A percentile compares a stretch with the other conserved stretches of the same genome.
phyloP scores from a whole-genome alignment of 2,113 vertebrate genomes.

The Paralichthys olivaceus region DNA sequence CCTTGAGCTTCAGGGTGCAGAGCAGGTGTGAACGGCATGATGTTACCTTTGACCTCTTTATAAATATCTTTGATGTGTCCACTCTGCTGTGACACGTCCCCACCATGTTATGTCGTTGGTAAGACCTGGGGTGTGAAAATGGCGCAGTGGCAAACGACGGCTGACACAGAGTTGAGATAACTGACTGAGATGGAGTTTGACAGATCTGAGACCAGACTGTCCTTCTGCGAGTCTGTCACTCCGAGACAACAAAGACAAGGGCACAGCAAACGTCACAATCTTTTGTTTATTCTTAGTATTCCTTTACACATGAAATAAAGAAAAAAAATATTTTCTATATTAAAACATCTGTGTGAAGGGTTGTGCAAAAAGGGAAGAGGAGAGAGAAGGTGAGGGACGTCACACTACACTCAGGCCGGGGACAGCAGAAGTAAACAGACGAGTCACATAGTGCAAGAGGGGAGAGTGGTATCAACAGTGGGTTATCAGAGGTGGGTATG shows the following conservation, averaged over 20 bases:
- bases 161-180: conserved; percentile 52
- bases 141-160: conserved; percentile 13
- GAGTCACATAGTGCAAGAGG: conserved; percentile 61
- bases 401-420: conserved; percentile 58
- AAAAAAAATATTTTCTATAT: conserved; percentile 66
- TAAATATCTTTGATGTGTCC: conserved; percentile 64
- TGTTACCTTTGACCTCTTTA: conserved; percentile 64
- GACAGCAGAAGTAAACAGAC: conserved; percentile 64
- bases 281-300: conserved; percentile 80
- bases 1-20: no score
- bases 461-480: conserved; percentile 53
- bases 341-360: conserved; percentile 76
- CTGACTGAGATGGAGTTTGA: conserved; percentile 26
- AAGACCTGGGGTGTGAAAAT: conserved; percentile 26
- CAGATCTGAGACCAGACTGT: conserved; percentile 19
- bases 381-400: conserved; percentile 53
- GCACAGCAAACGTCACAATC: conserved; percentile 50
- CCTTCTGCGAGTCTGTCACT: background rate
- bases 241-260: conserved; percentile 2
- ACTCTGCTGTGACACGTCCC: conserved; percentile 23
- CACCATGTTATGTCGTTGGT: conserved; percentile 27
- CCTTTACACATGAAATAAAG: conserved; percentile 78
- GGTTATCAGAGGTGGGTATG: conserved; percentile 24
- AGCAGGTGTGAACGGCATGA: conserved; percentile 24
- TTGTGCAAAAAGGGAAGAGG: conserved; percentile 75